phyloP scores from a whole-genome alignment of 2,888 invertebrate genomes.

The Callyntrura guangdongensis region DNA sequence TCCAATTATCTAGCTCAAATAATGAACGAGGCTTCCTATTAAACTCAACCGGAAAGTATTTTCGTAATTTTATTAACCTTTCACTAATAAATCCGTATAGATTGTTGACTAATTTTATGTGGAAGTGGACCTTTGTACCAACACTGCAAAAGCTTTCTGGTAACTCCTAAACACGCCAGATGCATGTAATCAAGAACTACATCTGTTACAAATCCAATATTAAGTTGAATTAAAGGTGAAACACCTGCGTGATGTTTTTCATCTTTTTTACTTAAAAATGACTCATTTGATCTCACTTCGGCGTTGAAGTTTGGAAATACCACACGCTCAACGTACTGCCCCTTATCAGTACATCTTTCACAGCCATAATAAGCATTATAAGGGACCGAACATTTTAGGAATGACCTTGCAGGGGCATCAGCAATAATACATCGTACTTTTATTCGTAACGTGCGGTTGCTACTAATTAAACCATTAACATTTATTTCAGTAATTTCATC shows the following conservation, averaged over 20 bases:
- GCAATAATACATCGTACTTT: constrained; percentile 29
- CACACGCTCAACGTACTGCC: not conserved
- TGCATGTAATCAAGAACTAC: constrained; percentile 78
- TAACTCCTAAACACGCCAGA: constrained; percentile 74
- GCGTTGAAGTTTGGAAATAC: not conserved
- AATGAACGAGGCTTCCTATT: constrained; percentile 14
- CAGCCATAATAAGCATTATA: constrained; percentile 58
- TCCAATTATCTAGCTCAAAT: constrained; percentile 28
- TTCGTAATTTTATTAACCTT: constrained; percentile 24
- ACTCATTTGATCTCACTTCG: not conserved
- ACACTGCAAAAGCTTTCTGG: constrained; percentile 75
- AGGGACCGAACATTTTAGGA: constrained; percentile 33
- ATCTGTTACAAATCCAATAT: constrained; percentile 66
- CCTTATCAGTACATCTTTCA: constrained; percentile 39
- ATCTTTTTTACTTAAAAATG: constrained; percentile 23
- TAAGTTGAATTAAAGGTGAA: constrained; percentile 40
- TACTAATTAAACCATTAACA: not conserved
- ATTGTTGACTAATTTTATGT: too few relatives aligned
- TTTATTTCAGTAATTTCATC: not conserved
- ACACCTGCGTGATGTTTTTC: constrained; percentile 18
- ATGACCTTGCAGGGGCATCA: constrained; percentile 60
- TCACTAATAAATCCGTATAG: constrained; percentile 31
- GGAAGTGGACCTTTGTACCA: too few relatives aligned
- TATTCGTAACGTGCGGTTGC: not conserved
- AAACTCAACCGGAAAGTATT: not conserved